Conservation (phyloP, 2,113 vertebrate genomes). For the Elachura formosa region DNA sequence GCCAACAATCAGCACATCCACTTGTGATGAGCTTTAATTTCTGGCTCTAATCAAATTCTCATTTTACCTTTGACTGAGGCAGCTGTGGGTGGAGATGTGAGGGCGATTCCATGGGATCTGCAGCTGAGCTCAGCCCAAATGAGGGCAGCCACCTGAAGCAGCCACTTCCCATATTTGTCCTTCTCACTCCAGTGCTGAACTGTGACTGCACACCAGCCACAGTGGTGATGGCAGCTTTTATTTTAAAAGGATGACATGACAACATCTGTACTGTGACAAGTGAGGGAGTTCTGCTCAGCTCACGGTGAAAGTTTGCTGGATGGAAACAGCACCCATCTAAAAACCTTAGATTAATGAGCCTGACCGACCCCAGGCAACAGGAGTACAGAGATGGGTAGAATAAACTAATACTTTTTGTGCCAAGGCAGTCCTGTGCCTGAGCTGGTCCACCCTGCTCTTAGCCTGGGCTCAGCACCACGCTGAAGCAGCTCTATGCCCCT, state of each 20-base stretch:
- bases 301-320: background rate
- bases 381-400: background rate
- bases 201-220: background rate
- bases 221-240: background rate
- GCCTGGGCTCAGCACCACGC: fast-evolving
- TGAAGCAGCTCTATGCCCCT: background rate
- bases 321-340: background rate
- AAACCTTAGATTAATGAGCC: background rate
- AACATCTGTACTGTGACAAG: background rate
- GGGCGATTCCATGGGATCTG: background rate
- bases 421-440: fast-evolving
- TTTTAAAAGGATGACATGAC: background rate
- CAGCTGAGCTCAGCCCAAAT: background rate
- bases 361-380: background rate
- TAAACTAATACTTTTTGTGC: background rate
- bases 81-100: background rate
- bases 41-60: background rate
- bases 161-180: background rate
- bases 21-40: background rate
- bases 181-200: background rate
- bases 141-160: background rate
- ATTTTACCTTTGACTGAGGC: background rate
- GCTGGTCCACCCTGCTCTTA: background rate
- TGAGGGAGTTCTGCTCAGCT: background rate
- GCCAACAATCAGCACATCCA: background rate